Base-by-base conservation (phyloP, 2,888 invertebrate species). In the Octonoba sinensis region DNA sequence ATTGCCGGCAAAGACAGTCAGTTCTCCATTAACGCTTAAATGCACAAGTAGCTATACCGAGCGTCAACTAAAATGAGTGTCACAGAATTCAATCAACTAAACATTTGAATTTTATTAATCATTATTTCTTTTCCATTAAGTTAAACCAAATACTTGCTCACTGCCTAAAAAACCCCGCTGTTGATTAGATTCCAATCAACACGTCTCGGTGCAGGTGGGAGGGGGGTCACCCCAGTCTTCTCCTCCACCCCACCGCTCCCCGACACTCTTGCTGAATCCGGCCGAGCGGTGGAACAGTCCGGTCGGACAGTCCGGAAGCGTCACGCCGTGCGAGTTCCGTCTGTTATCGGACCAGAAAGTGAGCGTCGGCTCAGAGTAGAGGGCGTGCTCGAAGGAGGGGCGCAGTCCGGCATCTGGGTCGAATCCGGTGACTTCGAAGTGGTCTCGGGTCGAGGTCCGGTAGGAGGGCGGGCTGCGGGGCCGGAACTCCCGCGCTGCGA, bases 321-420 rank as follows among this genome's bases (percentile, higher is more conserved):
- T 75, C 12, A 82, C 81, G 12, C 81, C 81, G 3, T 44, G 74
- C 27, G 64, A 18, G n/a, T 12, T 27, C 18, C 46, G 18, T 20
- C 54, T 70, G 59, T 82, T 82, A 36, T 82, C 81, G 0, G 81
- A 82, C 81, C 81, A 82, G 51, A 44, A 82, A 0, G 70, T 70
- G 51, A 82, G 18, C 15, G 27, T 16, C 11, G 75, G 65, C 49
- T 82, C 81, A 6, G 69, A 22, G 16, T 82, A 75, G 36, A 82
- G 46, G 3, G 74, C 44, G 24, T 75, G 59, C 22, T 75, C 57
- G 59, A 82, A 75, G 18, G 47, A 69, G 3, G 81, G 81, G 13
- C 59, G 47, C 20, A 82, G 49, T 8, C 70, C 15, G 22, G 81
- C 64, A 15, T 74, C 74, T 4, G 81, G 74, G 51, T 82, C 74